These are phyloP conservation scores for Theretra japonica DNA, from an alignment of 2,888 invertebrate species.

Conservation along the genomic window DNA sequence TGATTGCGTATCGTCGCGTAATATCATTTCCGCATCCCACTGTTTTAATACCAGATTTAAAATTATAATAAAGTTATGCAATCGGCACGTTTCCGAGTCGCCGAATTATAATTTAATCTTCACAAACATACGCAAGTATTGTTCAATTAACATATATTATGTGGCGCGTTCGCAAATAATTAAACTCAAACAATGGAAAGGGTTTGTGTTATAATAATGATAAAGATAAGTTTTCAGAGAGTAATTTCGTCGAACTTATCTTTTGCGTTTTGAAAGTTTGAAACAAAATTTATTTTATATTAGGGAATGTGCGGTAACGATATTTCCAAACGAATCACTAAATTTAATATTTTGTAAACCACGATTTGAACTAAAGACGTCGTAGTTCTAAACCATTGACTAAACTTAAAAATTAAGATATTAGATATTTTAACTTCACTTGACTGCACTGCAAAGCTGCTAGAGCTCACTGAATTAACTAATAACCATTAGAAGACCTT, in stretches of 20 bases:
- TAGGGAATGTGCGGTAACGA: too few relatives aligned
- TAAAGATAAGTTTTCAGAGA: neutral
- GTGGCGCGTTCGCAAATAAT: neutral
- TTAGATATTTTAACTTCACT: neutral
- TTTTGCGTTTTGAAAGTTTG: neutral
- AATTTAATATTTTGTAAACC: too few relatives aligned
- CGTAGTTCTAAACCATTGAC: too few relatives aligned
- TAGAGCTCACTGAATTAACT: neutral
- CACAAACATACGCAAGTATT: constrained; percentile 17
- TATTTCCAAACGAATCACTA: too few relatives aligned
- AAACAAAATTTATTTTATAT: neutral
- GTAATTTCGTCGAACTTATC: neutral
- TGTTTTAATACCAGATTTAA: constrained; percentile 13
- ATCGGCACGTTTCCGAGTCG: neutral
- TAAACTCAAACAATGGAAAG: neutral
- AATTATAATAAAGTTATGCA: constrained; percentile 12
- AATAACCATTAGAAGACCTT: neutral
- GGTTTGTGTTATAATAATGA: neutral
- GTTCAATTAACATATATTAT: constrained; percentile 16
- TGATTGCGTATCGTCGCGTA: constrained; percentile 39
- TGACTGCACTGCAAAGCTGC: neutral
- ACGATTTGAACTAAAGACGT: too few relatives aligned
- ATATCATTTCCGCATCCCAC: constrained; percentile 32
- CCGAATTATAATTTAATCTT: constrained; percentile 17
- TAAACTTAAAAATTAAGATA: too few relatives aligned